These are phyloP conservation scores for Pelusios castaneus DNA, from an alignment of 2,113 vertebrate species.

Conservation along the genomic window DNA sequence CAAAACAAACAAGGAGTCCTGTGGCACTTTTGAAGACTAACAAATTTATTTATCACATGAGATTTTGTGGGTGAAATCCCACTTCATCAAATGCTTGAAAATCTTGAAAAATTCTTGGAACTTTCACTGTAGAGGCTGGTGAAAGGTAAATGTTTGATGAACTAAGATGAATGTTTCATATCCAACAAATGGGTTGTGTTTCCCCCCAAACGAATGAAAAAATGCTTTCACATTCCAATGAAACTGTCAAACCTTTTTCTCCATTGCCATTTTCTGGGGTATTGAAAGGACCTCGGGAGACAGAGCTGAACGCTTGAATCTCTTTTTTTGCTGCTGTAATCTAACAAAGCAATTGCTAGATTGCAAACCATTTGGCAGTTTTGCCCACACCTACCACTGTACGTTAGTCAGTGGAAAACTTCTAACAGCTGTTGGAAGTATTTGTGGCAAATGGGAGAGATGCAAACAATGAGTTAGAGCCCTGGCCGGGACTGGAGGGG, in stretches of 20 bases:
- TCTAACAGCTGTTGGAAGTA: not conserved
- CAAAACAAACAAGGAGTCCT: too few relatives aligned
- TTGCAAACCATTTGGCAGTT: not conserved
- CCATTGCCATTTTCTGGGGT: not conserved
- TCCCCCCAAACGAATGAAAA: not conserved
- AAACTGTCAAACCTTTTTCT: not conserved
- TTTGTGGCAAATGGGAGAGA: not conserved
- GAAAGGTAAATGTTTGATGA: not conserved
- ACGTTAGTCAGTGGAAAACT: not conserved
- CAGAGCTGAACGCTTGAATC: not conserved
- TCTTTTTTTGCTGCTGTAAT: not conserved
- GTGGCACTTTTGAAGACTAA: too few relatives aligned
- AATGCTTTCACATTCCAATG: not conserved
- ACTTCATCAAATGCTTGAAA: too few relatives aligned
- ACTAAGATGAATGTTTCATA: not conserved
- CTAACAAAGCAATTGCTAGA: not conserved
- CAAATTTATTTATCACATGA: too few relatives aligned
- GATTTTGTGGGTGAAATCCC: too few relatives aligned
- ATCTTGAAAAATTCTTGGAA: not conserved
- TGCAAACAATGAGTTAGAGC: not conserved
- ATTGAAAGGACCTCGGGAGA: slow-evolving; percentile 1
- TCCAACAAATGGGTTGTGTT: not conserved
- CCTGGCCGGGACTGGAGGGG: too few relatives aligned
- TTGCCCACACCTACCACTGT: not conserved
- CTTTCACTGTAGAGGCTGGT: not conserved